Conservation (phyloP, 2,888 invertebrate species). For the Xestia xanthographa region DNA sequence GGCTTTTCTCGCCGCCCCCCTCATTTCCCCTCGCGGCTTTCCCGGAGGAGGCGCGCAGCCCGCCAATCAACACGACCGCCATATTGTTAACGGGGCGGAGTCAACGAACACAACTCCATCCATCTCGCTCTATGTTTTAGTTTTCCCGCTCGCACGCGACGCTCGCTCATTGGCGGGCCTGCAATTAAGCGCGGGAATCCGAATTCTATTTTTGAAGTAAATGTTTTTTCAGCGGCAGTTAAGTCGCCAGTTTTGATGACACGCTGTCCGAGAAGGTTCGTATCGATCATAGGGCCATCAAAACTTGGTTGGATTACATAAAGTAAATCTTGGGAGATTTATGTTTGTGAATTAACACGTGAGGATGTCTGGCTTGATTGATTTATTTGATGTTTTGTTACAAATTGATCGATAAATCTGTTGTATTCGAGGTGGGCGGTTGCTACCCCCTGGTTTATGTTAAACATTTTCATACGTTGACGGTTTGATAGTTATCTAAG, state of each 20-base stretch:
- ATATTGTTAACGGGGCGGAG: slow-evolving; percentile 92
- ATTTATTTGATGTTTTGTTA: slow-evolving; percentile 84
- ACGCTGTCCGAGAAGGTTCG: slow-evolving; percentile 75
- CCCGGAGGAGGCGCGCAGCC: slow-evolving; percentile 84
- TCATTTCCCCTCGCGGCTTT: slow-evolving; percentile 82
- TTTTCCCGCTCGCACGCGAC: slow-evolving; percentile 81
- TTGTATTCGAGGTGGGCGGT: slow-evolving; percentile 80
- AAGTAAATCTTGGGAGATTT: slow-evolving; percentile 85
- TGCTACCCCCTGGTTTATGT: slow-evolving; percentile 58
- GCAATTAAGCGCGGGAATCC: slow-evolving; percentile 90
- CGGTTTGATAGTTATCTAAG: slow-evolving; percentile 69
- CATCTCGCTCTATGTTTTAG: slow-evolving; percentile 76
- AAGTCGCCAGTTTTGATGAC: slow-evolving; percentile 79
- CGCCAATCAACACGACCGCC: slow-evolving; percentile 92
- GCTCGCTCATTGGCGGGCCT: slow-evolving; percentile 86
- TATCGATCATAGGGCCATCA: slow-evolving; percentile 70
- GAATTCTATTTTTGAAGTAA: slow-evolving; percentile 90
- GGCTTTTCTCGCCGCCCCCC: slow-evolving; percentile 72
- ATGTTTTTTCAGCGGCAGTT: slow-evolving; percentile 87
- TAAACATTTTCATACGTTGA: slow-evolving; percentile 71
- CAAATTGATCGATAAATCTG: slow-evolving; percentile 82
- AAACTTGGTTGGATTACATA: slow-evolving; percentile 80
- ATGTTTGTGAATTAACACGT: slow-evolving; percentile 85
- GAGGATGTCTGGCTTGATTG: slow-evolving; percentile 83
- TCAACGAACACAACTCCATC: slow-evolving; percentile 73